Evolutionary conservation across 2,797 vertebrate genomes (phyloP).

Genomic region (Capromys pilorides): DNA sequence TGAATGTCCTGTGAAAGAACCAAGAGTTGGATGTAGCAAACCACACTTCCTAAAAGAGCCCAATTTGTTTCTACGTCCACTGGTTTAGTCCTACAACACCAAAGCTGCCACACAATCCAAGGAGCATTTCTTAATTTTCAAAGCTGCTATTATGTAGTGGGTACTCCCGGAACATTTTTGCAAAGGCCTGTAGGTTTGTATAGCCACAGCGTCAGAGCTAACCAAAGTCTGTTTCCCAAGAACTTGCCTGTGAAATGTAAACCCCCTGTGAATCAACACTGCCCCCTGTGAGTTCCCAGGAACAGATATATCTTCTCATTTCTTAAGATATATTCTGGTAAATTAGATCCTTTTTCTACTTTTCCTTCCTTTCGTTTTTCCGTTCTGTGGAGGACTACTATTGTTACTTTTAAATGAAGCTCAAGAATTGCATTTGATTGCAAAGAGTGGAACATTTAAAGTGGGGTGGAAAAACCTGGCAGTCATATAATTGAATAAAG

Average conservation of each 20-base stretch:
- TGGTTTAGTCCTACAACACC: not conserved
- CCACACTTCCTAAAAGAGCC: not conserved
- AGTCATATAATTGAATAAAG: slow-evolving; percentile 85
- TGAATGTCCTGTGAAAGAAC: not conserved
- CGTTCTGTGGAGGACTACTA: slow-evolving; percentile 79
- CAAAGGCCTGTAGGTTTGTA: not conserved
- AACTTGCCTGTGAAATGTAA: slow-evolving; percentile 26
- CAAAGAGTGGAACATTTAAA: slow-evolving; percentile 84
- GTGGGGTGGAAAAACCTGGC: slow-evolving; percentile 86
- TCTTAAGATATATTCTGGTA: slow-evolving; percentile 79
- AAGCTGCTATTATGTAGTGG: not conserved
- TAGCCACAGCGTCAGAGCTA: not conserved
- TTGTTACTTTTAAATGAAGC: slow-evolving; percentile 83
- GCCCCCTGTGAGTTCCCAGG: slow-evolving; percentile 35
- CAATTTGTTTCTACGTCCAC: not conserved
- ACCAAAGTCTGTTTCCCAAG: slow-evolving; percentile 28
- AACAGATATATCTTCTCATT: slow-evolving; percentile 69
- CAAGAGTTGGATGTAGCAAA: not conserved
- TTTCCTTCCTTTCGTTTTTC: slow-evolving; percentile 81
- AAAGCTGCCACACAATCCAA: not conserved
- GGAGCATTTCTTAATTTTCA: not conserved
- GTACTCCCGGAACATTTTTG: not conserved
- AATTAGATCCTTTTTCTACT: slow-evolving; percentile 78
- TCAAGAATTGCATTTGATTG: slow-evolving; percentile 84
- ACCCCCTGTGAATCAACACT: not conserved